Evolutionary conservation across 2,888 invertebrate species (phyloP).

Genomic region (Trimorus sp.): DNA sequence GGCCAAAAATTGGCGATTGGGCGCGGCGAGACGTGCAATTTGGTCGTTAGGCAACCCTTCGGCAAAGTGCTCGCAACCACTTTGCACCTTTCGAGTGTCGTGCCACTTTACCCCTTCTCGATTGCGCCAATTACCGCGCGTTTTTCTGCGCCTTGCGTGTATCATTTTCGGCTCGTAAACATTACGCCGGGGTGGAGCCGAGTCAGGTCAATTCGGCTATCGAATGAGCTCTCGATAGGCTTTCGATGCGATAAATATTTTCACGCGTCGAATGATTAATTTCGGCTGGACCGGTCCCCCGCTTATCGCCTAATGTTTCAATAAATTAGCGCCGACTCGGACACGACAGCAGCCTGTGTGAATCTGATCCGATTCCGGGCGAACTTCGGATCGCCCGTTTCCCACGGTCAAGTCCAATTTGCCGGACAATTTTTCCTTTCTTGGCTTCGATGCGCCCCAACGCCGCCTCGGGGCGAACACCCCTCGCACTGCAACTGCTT

Average conservation of each 20-base stretch:
- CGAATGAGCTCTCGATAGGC: no score
- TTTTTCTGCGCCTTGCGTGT: not conserved
- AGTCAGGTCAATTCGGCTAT: no score
- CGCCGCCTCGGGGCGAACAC: not conserved
- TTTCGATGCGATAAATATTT: no score
- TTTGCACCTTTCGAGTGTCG: constrained; percentile 59
- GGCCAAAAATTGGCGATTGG: no score
- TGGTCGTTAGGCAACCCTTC: constrained; percentile 52
- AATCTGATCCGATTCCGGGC: not conserved
- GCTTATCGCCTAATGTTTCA: no score
- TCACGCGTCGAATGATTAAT: no score
- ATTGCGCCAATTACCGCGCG: constrained; percentile 39
- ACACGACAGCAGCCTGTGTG: not conserved
- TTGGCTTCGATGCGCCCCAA: not conserved
- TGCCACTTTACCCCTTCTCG: constrained; percentile 41
- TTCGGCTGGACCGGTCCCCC: no score
- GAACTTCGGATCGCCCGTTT: not conserved
- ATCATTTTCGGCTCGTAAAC: constrained; percentile 15
- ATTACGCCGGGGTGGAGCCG: no score
- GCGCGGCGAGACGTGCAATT: constrained; percentile 40
- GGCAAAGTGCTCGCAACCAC: constrained; percentile 38
- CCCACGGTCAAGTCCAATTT: not conserved
- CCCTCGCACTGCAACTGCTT: not conserved
- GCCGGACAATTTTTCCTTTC: not conserved
- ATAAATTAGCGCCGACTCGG: not conserved